Base-by-base conservation (phyloP, 2,113 vertebrate species). In the Nettapus auritus region DNA sequence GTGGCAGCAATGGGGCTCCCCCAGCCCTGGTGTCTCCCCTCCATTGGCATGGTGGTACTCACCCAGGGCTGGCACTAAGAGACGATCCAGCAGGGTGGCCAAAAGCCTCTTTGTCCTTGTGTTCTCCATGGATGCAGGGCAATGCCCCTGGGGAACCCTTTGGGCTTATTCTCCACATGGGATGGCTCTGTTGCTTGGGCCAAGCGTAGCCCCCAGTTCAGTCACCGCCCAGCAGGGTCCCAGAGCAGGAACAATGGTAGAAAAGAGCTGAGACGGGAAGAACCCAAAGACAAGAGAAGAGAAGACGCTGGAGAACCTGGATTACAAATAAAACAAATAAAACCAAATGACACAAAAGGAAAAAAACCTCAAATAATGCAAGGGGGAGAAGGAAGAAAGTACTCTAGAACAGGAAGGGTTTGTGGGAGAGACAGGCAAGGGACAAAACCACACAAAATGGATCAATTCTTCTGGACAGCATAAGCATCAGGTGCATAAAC, bases 111-210 rank as follows among this genome's bases (percentile, higher is more conserved):
- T 69, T 33, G 57, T 78, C 19, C 26, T 44, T 52, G 36, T 4
- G 10, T 71, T 71, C 36, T 87, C 42, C 84, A n/a, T 8, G 84
- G 81, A 59, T 34, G 25, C 50, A 78, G 34, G 28, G 19, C n/a
- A 16, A 7, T 71, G 21, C 6, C 14, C 29, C 22, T 4, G 10
- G 17, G 52, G 26, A 91, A n/a, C 2, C 4, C 0, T 0, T 36
- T 68, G 13, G 22, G 31, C 19, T 21, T 53, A 9, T 66, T 64
- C 18, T 86, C 40, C 50, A 26, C 20, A 28, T 3, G 2, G 38
- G 57, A 81, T 71, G 48, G 78, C 38, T 74, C 33, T 68, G 60
- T 20, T 12, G 28, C 14, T 38, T 44, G 19, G 40, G 34, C 23
- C 40, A 93, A 25, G 28, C 21, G 46, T 8, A 46, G 15, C 5